Evolutionary conservation across 2,888 invertebrate species (phyloP).

Genomic region (Heliconius charithonia): DNA sequence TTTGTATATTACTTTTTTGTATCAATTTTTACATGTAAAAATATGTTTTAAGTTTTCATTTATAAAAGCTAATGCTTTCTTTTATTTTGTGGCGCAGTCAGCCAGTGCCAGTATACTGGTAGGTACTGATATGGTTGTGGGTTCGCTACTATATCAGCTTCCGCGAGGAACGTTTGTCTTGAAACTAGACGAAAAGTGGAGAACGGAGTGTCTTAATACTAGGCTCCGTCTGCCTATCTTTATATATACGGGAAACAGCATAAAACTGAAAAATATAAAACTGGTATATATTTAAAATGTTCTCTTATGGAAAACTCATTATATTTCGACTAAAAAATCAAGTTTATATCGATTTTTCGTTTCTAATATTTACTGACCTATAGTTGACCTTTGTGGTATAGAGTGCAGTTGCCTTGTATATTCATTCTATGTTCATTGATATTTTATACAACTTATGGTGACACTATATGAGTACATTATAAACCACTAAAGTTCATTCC

Average conservation of each 20-base stretch:
- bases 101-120: too few relatives aligned
- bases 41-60: neutral
- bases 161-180: neutral
- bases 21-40: neutral
- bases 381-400: slow-evolving; percentile 4
- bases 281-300: neutral
- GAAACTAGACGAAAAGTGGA: neutral
- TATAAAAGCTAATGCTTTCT: neutral
- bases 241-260: too few relatives aligned
- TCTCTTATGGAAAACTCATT: neutral
- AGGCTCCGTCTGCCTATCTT: too few relatives aligned
- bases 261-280: too few relatives aligned
- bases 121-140: too few relatives aligned
- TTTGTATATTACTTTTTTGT: slow-evolving; percentile 8
- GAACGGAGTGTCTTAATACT: neutral
- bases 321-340: neutral
- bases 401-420: neutral
- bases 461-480: slow-evolving; percentile 2
- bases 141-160: too few relatives aligned
- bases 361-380: neutral
- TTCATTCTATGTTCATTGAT: slow-evolving; percentile 12
- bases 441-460: neutral
- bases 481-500: slow-evolving; percentile 12
- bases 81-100: too few relatives aligned
- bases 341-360: neutral